These are phyloP conservation scores for Varroa destructor DNA, from an alignment of 1,140 invertebrate genomes.

Conservation along the genomic window DNA sequence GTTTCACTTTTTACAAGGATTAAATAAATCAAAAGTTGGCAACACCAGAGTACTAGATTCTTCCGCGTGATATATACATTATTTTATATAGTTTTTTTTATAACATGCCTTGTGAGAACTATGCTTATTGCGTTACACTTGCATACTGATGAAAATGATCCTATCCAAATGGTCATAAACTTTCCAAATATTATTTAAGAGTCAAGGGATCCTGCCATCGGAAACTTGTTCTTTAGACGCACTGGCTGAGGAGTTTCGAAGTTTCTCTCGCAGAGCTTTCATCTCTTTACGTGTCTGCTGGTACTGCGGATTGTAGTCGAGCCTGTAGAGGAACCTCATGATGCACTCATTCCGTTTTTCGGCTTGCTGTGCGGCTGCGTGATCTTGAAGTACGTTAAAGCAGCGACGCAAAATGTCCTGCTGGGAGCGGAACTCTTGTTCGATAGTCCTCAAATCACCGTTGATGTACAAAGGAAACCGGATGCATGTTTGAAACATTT, in stretches of 20 bases:
- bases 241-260: not conserved
- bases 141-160: too few relatives aligned
- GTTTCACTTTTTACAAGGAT: too few relatives aligned
- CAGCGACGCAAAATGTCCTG: conserved; percentile 20
- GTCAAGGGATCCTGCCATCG: not conserved
- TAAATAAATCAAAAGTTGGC: too few relatives aligned
- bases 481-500: conserved; percentile 22
- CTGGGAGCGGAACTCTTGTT: conserved; percentile 18
- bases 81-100: too few relatives aligned
- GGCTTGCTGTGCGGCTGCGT: not conserved
- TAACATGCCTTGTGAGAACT: too few relatives aligned
- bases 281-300: not conserved
- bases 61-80: too few relatives aligned
- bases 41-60: too few relatives aligned
- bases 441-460: conserved; percentile 7
- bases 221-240: not conserved
- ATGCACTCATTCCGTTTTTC: conserved; percentile 25
- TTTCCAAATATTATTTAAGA: too few relatives aligned
- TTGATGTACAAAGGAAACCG: conserved; percentile 21
- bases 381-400: conserved; percentile 12
- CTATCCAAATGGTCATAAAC: too few relatives aligned
- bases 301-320: conserved; percentile 20
- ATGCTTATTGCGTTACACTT: too few relatives aligned
- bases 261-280: not conserved
- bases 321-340: conserved; percentile 20